Evolutionary conservation across 1,140 invertebrate genomes (phyloP), one percentile per base, ranked within the genome.

Genomic region (Periplaneta americana): DNA sequence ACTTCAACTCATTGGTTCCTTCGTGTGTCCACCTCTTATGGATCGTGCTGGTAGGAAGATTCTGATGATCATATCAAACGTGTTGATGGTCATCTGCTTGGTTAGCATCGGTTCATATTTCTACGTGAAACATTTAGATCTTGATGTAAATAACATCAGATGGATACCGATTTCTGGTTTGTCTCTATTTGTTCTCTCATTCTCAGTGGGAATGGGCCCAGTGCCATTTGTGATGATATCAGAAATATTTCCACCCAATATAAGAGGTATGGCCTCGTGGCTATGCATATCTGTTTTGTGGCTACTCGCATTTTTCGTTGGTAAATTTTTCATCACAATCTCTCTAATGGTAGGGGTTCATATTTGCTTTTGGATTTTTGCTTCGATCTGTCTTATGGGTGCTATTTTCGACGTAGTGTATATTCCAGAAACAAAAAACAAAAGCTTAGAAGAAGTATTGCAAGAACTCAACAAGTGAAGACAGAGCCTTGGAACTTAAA

Each of bases 221-320:
- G 85, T 91, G 75, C 93, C 93, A 0, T 92, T 91, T 84, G 87
- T 94, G 4, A 85, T 94, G 0, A 89, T 91, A 75, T 89, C 92
- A 0, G 93, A 94, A 86, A 88, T 94, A 18, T 93, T 94, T 87
- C 88, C 95, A 48, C 89, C 94, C 39, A 94, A 96, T 81, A 91
- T 95, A n/a, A 94, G 96, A 84, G 95, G 94, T 2, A 88, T 93
- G 0, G 96, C 96, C 0, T 92, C 93, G 1, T 92, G 93, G 35
- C 87, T 98, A 3, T 93, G 93, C 0, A 93, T 96, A 0, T 93
- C 94, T 85, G 88, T 92, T 4, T 97, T 96, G 85, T 94, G 88
- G 87, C 83, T 84, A 11, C 82, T 89, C 9, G 88, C 88, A 11
- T 89, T 89, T 79, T 78, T 84, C 6, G 87, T 88, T 87, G 92